These are phyloP conservation scores for Petrocephalus microphthalmus DNA, from an alignment of 2,113 vertebrate species.

Conservation along the genomic window DNA sequence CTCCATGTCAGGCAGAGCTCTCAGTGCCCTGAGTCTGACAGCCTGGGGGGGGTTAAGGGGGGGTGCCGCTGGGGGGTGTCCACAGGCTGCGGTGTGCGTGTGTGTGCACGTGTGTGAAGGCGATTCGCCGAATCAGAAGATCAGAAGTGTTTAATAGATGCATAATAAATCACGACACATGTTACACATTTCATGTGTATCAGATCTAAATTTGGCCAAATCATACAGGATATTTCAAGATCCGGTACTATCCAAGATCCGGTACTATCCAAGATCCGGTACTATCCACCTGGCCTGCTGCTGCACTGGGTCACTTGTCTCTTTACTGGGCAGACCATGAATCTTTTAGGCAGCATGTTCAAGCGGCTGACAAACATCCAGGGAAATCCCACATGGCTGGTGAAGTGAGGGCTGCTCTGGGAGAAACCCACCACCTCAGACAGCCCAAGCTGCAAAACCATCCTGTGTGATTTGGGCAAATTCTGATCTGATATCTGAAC, in stretches of 20 bases:
- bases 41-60: neutral
- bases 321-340: neutral
- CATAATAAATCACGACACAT: too few relatives aligned
- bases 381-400: neutral
- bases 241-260: too few relatives aligned
- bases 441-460: neutral
- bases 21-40: neutral
- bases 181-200: too few relatives aligned
- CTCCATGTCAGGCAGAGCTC: neutral
- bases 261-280: too few relatives aligned
- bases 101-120: neutral
- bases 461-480: neutral
- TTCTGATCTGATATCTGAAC: neutral
- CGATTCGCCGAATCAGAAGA: neutral
- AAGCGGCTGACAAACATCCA: neutral
- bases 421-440: neutral
- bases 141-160: neutral
- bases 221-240: too few relatives aligned
- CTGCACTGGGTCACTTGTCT: neutral
- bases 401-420: neutral
- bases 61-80: neutral
- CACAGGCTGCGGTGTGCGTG: neutral
- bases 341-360: neutral
- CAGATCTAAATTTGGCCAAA: too few relatives aligned
- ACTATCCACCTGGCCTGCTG: neutral